Evolutionary conservation across 2,888 invertebrate genomes (phyloP).

Genomic region (Andrena trimmerana): DNA sequence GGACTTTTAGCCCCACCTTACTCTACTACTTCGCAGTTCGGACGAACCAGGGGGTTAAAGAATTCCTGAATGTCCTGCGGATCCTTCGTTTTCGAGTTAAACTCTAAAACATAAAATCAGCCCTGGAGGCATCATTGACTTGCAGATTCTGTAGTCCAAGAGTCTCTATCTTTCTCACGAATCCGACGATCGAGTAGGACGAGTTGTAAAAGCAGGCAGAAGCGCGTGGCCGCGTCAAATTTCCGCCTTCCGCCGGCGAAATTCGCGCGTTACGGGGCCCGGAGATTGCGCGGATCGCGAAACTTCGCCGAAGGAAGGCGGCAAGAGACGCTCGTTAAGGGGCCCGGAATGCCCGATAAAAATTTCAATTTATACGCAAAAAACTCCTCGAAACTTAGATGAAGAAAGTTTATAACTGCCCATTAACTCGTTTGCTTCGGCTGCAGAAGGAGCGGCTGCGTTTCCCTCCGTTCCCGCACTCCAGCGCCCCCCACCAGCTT

Average conservation of each 20-base stretch:
- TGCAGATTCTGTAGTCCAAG: no score
- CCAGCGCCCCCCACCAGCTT: background rate
- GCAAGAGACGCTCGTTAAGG: constrained; percentile 71
- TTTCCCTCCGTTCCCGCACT: constrained; percentile 53
- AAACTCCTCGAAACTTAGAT: constrained; percentile 77
- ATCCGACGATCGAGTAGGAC: background rate
- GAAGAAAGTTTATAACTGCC: constrained; percentile 80
- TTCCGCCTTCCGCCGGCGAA: background rate
- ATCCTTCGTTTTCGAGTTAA: no score
- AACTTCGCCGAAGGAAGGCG: constrained; percentile 47
- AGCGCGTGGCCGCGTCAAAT: no score
- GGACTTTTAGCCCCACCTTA: no score
- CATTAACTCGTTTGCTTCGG: constrained; percentile 75
- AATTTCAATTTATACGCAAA: constrained; percentile 80
- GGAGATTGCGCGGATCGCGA: constrained; percentile 30
- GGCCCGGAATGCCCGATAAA: constrained; percentile 74
- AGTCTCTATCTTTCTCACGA: background rate
- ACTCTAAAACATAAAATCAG: no score
- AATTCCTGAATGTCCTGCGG: no score
- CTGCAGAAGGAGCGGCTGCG: constrained; percentile 44
- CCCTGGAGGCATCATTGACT: no score
- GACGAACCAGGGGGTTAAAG: no score
- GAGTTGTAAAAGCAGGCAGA: background rate
- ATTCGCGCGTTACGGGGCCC: background rate
- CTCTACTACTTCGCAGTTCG: no score